phyloP scores from a whole-genome alignment of 2,113 vertebrate genomes.

The Chrysemys picta region DNA sequence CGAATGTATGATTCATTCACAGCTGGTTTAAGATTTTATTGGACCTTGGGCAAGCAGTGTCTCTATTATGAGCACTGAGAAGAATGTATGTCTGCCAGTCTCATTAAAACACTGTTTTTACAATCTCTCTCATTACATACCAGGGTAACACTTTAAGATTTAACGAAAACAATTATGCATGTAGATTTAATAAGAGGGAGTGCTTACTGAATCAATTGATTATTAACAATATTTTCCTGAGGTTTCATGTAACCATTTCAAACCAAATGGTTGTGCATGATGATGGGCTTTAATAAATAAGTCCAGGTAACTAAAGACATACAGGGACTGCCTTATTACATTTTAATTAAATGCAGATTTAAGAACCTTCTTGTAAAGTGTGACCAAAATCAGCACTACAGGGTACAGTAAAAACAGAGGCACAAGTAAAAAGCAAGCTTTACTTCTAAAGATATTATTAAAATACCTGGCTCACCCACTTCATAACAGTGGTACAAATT shows the following conservation, averaged over 20 bases:
- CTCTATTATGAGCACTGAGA: not conserved
- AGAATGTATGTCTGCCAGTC: not conserved
- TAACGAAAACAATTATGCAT: not conserved
- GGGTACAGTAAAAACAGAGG: not conserved
- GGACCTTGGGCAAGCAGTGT: not conserved
- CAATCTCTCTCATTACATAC: not conserved
- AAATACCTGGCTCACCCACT: not conserved
- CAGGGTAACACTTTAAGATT: not conserved
- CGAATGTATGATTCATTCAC: not conserved
- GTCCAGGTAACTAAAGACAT: not conserved
- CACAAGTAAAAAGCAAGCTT: not conserved
- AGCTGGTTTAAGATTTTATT: not conserved
- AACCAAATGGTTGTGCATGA: not conserved
- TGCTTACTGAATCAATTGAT: constrained; percentile 22
- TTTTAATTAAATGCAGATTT: not conserved
- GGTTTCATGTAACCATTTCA: not conserved
- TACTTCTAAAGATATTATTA: not conserved
- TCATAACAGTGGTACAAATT: not conserved
- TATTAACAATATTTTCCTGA: not conserved
- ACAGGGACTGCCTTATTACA: not conserved
- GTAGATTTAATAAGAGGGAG: not conserved
- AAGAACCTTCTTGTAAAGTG: not conserved
- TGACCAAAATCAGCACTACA: not conserved
- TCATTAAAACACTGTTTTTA: not conserved
- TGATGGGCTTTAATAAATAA: not conserved